Evolutionary conservation across 2,888 invertebrate species (phyloP).

Genomic region (Lasioglossum vierecki): DNA sequence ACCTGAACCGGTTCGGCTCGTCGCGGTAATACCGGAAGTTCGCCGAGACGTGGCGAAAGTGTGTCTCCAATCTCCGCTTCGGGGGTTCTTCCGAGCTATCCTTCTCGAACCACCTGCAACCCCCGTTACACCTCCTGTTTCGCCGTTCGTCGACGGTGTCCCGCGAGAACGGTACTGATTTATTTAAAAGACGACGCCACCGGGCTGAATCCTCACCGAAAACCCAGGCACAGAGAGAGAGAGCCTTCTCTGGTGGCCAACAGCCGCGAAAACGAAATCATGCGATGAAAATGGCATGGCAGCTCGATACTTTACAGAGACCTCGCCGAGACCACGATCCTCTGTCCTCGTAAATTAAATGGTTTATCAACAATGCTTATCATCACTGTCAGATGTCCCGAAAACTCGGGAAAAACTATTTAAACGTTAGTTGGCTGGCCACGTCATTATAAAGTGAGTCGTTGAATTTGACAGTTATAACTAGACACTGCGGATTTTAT

Average conservation of each 20-base stretch:
- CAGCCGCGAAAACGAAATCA: constrained; percentile 18
- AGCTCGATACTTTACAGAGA: neutral
- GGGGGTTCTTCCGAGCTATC: constrained; percentile 30
- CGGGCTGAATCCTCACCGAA: constrained; percentile 48
- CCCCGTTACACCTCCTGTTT: neutral
- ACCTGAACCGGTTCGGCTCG: neutral
- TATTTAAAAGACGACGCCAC: constrained; percentile 68
- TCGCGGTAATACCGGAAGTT: constrained; percentile 52
- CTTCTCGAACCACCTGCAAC: neutral
- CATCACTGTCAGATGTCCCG: no score
- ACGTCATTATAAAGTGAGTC: no score
- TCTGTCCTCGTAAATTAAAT: constrained; percentile 2
- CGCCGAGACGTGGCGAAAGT: constrained; percentile 45
- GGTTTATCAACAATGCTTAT: neutral
- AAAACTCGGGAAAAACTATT: no score
- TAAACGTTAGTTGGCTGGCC: no score
- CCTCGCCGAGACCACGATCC: neutral
- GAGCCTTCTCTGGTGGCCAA: constrained; percentile 7
- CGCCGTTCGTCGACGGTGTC: constrained; percentile 43
- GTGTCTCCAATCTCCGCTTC: constrained; percentile 44
- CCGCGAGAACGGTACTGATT: constrained; percentile 69
- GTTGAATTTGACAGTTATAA: no score
- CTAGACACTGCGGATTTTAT: no score
- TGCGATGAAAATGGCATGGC: constrained; percentile 10
- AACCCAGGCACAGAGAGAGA: neutral